Conservation (phyloP, 2,888 invertebrate species). For the Rotaria magnacalcarata region DNA sequence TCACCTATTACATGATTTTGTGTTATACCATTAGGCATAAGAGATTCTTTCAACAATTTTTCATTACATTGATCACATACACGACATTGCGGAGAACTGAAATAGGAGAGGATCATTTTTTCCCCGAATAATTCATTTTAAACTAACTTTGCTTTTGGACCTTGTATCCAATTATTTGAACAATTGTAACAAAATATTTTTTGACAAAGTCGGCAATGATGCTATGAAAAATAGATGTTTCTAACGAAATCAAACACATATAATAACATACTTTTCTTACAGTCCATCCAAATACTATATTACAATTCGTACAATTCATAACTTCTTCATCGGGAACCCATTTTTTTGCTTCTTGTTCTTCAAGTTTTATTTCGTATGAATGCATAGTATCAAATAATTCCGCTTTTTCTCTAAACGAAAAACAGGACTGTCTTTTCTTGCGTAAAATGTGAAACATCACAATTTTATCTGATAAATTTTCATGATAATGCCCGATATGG, state of each 20-base stretch:
- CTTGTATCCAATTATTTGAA: constrained; percentile 2
- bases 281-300: constrained; percentile 19
- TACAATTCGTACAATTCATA: background rate
- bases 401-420: background rate
- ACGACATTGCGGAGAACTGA: constrained; percentile 19
- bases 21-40: background rate
- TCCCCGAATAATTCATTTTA: background rate
- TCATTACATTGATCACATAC: constrained; percentile 20
- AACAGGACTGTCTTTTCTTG: background rate
- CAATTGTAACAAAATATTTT: background rate
- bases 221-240: background rate
- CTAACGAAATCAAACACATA: too few relatives aligned
- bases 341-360: background rate
- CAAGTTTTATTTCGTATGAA: constrained; percentile 16
- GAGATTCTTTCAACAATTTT: constrained; percentile 15
- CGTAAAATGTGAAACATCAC: too few relatives aligned
- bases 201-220: constrained; percentile 26
- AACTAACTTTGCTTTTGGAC: background rate
- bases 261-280: background rate
- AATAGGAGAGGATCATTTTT: background rate
- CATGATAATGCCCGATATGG: too few relatives aligned
- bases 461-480: too few relatives aligned
- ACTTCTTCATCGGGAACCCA: constrained; percentile 5
- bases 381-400: background rate
- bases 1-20: background rate